Evolutionary conservation across 35 echinoderm and acorn worm species (phyloP).

Genomic region (Ptychodera flava): DNA sequence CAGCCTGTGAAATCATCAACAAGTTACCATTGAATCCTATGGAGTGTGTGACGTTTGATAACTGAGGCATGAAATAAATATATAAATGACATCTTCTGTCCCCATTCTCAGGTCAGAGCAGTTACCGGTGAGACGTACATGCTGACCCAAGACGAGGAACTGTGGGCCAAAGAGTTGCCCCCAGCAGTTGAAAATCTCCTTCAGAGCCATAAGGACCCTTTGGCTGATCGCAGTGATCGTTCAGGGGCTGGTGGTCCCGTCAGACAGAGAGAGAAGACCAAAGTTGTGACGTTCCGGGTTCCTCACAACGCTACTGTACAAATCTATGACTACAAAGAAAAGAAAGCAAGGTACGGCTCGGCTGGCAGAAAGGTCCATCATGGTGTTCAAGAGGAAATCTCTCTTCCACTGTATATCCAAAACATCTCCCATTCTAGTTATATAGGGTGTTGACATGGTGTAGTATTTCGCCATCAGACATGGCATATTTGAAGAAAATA

Average conservation of each 20-base stretch:
- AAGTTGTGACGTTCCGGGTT: slow-evolving; percentile 69
- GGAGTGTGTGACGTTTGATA: too few relatives aligned
- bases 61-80: too few relatives aligned
- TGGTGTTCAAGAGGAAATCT: too few relatives aligned
- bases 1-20: too few relatives aligned
- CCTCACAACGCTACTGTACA: slow-evolving; percentile 90
- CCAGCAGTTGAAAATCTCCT: slow-evolving; percentile 90
- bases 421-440: too few relatives aligned
- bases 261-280: slow-evolving; percentile 68
- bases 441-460: too few relatives aligned
- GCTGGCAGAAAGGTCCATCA: too few relatives aligned
- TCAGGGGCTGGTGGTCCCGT: not conserved
- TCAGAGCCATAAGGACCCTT: slow-evolving; percentile 60
- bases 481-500: too few relatives aligned
- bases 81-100: too few relatives aligned
- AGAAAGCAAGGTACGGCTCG: slow-evolving; percentile 88
- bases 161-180: slow-evolving; percentile 92
- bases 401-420: too few relatives aligned
- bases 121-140: slow-evolving; percentile 93
- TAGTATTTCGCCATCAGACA: too few relatives aligned
- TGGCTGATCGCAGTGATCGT: slow-evolving; percentile 83
- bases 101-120: slow-evolving; percentile 64
- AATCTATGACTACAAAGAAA: slow-evolving; percentile 99
- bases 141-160: slow-evolving; percentile 97
- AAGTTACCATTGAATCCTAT: too few relatives aligned